phyloP scores from a whole-genome alignment of 2,888 invertebrate species.

The Hanleya hanleyi region DNA sequence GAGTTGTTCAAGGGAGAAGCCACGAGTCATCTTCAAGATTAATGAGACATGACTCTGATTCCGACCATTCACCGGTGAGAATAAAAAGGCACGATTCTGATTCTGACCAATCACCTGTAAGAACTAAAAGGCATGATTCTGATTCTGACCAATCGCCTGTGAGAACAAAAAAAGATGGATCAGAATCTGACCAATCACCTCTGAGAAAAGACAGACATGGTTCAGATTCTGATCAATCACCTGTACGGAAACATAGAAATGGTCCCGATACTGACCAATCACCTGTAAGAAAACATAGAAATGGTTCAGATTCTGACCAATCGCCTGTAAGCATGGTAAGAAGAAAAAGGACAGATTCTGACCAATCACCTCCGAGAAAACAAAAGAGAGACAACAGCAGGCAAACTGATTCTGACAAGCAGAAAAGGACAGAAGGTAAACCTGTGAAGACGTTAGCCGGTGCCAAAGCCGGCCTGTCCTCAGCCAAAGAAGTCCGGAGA shows the following conservation, averaged over 20 bases:
- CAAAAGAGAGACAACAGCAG: background rate
- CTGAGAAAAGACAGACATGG: slow-evolving; percentile 52
- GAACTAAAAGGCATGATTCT: slow-evolving; percentile 38
- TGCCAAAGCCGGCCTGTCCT: slow-evolving; percentile 89
- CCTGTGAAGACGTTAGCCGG: slow-evolving; percentile 84
- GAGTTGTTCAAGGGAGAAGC: too few species aligned
- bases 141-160: slow-evolving; percentile 64
- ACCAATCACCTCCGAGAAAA: slow-evolving; percentile 43
- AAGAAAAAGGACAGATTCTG: slow-evolving; percentile 44
- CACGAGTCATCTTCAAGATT: too few species aligned
- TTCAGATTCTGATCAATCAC: slow-evolving; percentile 45
- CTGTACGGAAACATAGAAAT: slow-evolving; percentile 38
- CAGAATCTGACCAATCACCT: slow-evolving; percentile 65
- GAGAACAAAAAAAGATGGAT: too few species aligned
- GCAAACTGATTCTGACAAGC: too few species aligned
- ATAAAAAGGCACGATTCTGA: slow-evolving; percentile 51
- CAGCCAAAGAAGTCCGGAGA: slow-evolving; percentile 82
- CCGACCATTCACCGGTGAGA: slow-evolving; percentile 61
- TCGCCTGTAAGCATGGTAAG: slow-evolving; percentile 49
- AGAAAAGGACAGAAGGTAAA: slow-evolving; percentile 43
- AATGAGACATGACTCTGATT: slow-evolving; percentile 57
- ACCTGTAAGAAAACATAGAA: slow-evolving; percentile 47
- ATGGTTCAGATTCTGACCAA: slow-evolving; percentile 41
- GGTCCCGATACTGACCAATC: slow-evolving; percentile 59
- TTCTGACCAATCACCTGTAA: slow-evolving; percentile 41